Conservation (phyloP, 2,113 vertebrate species). For the cat (Felis catus) region DNA sequence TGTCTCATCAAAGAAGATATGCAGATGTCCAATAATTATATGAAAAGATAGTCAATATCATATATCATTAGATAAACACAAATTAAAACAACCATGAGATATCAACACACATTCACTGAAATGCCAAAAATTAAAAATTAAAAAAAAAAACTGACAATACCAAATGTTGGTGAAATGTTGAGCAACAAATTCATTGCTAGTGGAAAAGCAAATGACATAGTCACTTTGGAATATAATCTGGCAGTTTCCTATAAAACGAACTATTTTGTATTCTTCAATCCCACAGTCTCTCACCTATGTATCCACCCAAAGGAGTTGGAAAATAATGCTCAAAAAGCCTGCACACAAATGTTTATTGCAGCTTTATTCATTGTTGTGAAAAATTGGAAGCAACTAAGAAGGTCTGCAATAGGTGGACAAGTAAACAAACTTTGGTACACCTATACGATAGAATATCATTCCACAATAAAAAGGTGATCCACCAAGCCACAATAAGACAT, state of each 20-base stretch:
- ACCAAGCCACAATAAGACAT: background rate
- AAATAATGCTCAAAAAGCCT: background rate
- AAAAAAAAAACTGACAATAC: background rate
- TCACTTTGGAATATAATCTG: background rate
- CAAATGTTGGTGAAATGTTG: background rate
- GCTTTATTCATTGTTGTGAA: background rate
- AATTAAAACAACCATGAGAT: background rate
- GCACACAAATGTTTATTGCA: background rate
- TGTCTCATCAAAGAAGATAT: background rate
- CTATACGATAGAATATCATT: background rate
- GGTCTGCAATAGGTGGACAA: background rate
- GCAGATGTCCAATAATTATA: background rate
- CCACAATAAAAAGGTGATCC: background rate
- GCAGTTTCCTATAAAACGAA: background rate
- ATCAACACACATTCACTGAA: background rate
- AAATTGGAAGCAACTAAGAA: background rate
- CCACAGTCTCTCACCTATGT: background rate
- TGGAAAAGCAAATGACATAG: background rate
- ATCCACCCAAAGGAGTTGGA: background rate
- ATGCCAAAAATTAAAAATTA: background rate
- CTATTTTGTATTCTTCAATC: background rate
- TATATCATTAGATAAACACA: background rate
- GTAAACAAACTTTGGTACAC: background rate
- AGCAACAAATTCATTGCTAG: background rate
- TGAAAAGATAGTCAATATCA: background rate